These are phyloP conservation scores for Drosophila sulfurigaster DNA, from an alignment of 1,140 invertebrate genomes.

Conservation along the genomic window DNA sequence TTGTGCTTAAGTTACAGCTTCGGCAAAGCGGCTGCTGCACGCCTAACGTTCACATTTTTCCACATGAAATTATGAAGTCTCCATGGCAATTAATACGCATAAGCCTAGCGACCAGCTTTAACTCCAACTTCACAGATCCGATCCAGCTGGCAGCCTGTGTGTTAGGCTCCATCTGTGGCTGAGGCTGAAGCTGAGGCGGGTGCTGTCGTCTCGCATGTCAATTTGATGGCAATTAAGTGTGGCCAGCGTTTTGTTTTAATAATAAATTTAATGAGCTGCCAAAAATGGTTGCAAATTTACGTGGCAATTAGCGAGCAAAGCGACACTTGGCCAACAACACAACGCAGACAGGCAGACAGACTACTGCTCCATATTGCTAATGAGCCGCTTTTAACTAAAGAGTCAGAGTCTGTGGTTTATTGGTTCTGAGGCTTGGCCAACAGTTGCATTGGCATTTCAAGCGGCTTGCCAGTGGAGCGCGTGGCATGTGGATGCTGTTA, in stretches of 20 bases:
- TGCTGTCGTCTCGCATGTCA: conserved; percentile 79
- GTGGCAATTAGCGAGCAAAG: conserved; percentile 78
- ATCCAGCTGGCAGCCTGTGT: background rate
- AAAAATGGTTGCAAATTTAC: conserved; percentile 84
- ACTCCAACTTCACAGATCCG: background rate
- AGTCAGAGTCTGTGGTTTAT: background rate
- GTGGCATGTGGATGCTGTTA: conserved; percentile 33
- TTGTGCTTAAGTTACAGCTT: conserved; percentile 69
- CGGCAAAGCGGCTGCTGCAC: conserved; percentile 38
- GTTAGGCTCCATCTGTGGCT: conserved; percentile 45
- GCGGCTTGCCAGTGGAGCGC: conserved; percentile 25
- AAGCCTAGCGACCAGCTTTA: conserved; percentile 28
- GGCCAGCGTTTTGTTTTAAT: conserved; percentile 70
- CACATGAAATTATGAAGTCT: conserved; percentile 82
- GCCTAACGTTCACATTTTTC: conserved; percentile 80
- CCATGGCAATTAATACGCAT: conserved; percentile 81
- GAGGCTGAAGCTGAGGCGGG: conserved; percentile 70
- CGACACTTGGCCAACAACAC: conserved; percentile 70
- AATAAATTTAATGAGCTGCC: conserved; percentile 83
- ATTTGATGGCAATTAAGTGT: conserved; percentile 81
- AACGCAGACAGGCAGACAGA: conserved; percentile 10
- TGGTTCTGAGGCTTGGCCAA: conserved; percentile 53
- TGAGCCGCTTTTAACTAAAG: conserved; percentile 45
- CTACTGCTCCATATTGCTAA: conserved; percentile 67
- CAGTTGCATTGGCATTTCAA: conserved; percentile 27